phyloP scores from a whole-genome alignment of 2,888 invertebrate genomes.

The Syrphus vitripennis region DNA sequence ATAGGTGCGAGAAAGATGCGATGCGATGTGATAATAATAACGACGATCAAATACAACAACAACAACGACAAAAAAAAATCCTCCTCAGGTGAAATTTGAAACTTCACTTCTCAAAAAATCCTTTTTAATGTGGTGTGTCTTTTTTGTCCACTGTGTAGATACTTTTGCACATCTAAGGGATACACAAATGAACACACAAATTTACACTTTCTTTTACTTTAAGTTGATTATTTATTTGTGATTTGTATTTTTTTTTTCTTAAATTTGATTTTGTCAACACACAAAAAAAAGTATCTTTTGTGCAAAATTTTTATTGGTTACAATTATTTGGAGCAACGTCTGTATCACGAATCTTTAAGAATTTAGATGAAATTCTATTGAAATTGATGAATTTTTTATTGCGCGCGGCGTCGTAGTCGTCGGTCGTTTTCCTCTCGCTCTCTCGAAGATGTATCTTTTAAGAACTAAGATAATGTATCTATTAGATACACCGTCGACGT shows the following conservation, averaged over 20 bases:
- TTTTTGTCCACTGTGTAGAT: slow-evolving; percentile 15
- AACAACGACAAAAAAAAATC: neutral
- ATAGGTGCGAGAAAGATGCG: slow-evolving; percentile 52
- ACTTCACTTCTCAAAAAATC: slow-evolving; percentile 42
- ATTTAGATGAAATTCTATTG: slow-evolving; percentile 9
- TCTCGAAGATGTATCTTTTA: slow-evolving; percentile 43
- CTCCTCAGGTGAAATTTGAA: slow-evolving; percentile 57
- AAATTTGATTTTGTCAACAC: neutral
- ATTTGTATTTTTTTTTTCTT: slow-evolving; percentile 21
- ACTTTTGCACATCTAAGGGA: slow-evolving; percentile 14
- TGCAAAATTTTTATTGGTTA: slow-evolving; percentile 4
- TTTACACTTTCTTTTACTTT: slow-evolving; percentile 48
- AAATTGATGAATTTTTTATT: slow-evolving; percentile 42
- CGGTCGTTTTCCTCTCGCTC: neutral
- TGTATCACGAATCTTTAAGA: neutral
- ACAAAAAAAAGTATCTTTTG: slow-evolving; percentile 32
- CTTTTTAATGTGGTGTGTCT: neutral
- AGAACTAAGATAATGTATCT: slow-evolving; percentile 54
- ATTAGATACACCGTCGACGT: neutral
- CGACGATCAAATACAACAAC: neutral
- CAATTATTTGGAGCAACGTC: neutral
- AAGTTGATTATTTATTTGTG: slow-evolving; percentile 43
- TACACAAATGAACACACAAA: neutral
- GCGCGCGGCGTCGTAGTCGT: slow-evolving; percentile 8
- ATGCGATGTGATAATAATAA: slow-evolving; percentile 45